These are phyloP conservation scores for Antheraea pernyi DNA, from an alignment of 1,140 invertebrate genomes.

Conservation along the genomic window DNA sequence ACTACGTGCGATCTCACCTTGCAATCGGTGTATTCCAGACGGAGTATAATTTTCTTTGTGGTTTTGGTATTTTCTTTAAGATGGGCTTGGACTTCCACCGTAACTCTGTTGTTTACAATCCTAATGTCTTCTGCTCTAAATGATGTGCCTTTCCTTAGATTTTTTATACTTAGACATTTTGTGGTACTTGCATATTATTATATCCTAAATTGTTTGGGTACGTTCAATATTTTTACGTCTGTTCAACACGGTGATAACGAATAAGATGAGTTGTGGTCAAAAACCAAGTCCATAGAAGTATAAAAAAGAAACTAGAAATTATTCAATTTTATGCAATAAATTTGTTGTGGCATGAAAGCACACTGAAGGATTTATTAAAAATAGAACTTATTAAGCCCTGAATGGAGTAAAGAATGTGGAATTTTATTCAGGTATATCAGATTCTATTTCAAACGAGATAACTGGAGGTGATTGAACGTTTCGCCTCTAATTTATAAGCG, in stretches of 20 bases:
- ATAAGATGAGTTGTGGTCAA: too few relatives aligned
- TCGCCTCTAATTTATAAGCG: too few relatives aligned
- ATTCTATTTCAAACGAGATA: too few relatives aligned
- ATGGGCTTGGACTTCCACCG: conserved; percentile 99
- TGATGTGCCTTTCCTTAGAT: conserved; percentile 95
- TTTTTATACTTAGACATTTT: conserved; percentile 99
- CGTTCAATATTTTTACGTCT: conserved; percentile 88
- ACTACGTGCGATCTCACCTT: conserved; percentile 98
- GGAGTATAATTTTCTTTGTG: conserved; percentile 99
- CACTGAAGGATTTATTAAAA: too few relatives aligned
- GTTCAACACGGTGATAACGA: conserved; percentile 42
- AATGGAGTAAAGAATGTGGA: too few relatives aligned
- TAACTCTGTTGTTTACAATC: conserved; percentile 99
- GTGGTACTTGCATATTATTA: conserved; percentile 99
- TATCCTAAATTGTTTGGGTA: conserved; percentile 97
- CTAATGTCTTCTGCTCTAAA: conserved; percentile 96
- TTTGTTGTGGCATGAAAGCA: too few relatives aligned
- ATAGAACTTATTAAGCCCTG: too few relatives aligned
- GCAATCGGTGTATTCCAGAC: conserved; percentile 99
- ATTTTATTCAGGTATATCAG: too few relatives aligned
- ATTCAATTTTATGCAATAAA: too few relatives aligned
- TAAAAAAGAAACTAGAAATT: too few relatives aligned
- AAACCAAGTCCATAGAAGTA: too few relatives aligned
- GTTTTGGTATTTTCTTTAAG: conserved; percentile 99
- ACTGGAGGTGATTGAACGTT: too few relatives aligned